Evolutionary conservation across 2,113 vertebrate genomes (phyloP).

Genomic region (Oreochromis tanganicae): DNA sequence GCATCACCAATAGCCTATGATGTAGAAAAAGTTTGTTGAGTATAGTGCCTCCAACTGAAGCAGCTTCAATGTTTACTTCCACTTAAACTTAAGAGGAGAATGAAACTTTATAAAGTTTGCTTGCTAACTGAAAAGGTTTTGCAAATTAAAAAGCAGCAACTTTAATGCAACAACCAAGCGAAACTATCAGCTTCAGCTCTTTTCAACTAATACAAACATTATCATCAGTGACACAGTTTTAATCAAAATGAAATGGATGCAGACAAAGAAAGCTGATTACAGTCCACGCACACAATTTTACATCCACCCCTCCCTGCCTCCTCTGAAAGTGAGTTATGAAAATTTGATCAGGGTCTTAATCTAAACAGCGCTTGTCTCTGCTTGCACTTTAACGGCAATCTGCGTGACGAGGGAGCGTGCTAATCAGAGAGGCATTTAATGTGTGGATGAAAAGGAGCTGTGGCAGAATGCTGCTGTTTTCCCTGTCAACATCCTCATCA

Average conservation of each 20-base stretch:
- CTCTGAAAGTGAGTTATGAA: slow-evolving; percentile 56
- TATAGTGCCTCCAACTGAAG: not conserved
- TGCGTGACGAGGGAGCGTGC: not conserved
- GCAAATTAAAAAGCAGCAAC: not conserved
- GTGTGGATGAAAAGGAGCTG: slow-evolving; percentile 14
- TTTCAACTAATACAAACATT: not conserved
- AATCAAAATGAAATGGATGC: not conserved
- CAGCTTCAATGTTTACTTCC: not conserved
- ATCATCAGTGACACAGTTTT: not conserved
- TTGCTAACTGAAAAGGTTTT: not conserved
- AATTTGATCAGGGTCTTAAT: slow-evolving; percentile 61
- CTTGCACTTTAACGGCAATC: slow-evolving; percentile 16
- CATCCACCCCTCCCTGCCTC: not conserved
- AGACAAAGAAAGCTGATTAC: slow-evolving; percentile 33
- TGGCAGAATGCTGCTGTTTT: slow-evolving; percentile 15
- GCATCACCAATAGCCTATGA: not conserved
- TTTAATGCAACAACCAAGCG: not conserved
- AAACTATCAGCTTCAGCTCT: not conserved
- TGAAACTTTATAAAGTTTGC: not conserved
- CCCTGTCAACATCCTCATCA: slow-evolving; percentile 14
- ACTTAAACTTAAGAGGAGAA: not conserved
- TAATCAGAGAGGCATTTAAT: slow-evolving; percentile 40
- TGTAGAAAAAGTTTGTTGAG: not conserved
- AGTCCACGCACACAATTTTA: not conserved
- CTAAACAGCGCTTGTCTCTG: slow-evolving; percentile 16